Conservation (phyloP, 2,888 invertebrate species). For the Cryptocephalus primarius region DNA sequence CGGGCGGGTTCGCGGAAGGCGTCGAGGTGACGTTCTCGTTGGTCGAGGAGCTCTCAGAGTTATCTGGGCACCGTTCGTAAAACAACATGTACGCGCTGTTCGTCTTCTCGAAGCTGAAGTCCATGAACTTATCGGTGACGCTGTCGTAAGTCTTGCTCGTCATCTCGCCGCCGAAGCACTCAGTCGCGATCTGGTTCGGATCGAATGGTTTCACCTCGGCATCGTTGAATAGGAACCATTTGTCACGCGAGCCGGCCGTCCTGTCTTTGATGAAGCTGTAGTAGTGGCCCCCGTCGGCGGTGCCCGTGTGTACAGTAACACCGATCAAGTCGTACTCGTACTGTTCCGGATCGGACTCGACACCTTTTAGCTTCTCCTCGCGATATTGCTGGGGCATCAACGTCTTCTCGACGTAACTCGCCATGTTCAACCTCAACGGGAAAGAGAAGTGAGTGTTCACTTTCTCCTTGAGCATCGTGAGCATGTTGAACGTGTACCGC, state of each 20-base stretch:
- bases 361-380: constrained; percentile 50
- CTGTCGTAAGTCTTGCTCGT: constrained; percentile 95
- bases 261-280: constrained; percentile 91
- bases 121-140: constrained; percentile 93
- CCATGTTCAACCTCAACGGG: constrained; percentile 87
- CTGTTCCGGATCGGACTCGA: constrained; percentile 47
- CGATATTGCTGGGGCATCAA: constrained; percentile 83
- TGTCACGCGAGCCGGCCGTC: constrained; percentile 61
- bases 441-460: constrained; percentile 96
- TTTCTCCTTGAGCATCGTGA: constrained; percentile 94
- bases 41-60: constrained; percentile 27
- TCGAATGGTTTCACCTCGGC: constrained; percentile 93
- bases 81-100: constrained; percentile 97
- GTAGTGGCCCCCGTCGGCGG: constrained; percentile 94
- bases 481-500: constrained; percentile 96
- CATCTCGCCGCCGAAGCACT: constrained; percentile 97
- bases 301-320: constrained; percentile 96
- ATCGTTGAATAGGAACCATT: constrained; percentile 88
- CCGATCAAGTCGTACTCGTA: constrained; percentile 62
- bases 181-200: constrained; percentile 86
- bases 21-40: constrained; percentile 17
- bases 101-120: constrained; percentile 95
- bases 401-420: constrained; percentile 82
- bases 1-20: constrained; percentile 7
- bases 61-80: constrained; percentile 67